A percentile compares a stretch with the other conserved stretches of the same genome.
phyloP scores from a whole-genome alignment of 2,797 vertebrate species.

The Sebastolobus altivelis region DNA sequence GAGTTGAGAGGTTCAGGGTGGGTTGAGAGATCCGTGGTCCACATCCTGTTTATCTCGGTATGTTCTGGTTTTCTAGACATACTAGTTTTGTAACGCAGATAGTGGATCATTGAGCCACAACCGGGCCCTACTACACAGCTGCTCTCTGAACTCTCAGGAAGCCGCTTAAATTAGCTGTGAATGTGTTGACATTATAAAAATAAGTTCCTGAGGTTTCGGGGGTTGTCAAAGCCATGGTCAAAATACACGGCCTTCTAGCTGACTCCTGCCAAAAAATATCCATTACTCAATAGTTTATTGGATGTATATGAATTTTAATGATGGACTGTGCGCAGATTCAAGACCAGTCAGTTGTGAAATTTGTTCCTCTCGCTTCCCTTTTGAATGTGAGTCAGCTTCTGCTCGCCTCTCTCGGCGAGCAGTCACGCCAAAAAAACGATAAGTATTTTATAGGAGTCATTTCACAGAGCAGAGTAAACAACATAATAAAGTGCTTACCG shows the following conservation, averaged over 20 bases:
- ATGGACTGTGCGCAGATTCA: background rate
- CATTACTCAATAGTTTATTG: background rate
- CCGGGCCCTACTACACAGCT: conserved; percentile 31
- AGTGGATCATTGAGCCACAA: conserved; percentile 21
- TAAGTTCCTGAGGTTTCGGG: conserved; percentile 44
- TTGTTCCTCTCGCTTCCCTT: conserved; percentile 18
- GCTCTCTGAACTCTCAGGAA: conserved; percentile 58
- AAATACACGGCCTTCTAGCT: background rate
- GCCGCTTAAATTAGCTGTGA: conserved; percentile 65
- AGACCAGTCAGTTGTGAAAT: conserved; percentile 25
- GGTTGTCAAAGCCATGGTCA: conserved; percentile 36
- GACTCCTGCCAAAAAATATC: conserved; percentile 20
- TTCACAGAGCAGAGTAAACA: background rate
- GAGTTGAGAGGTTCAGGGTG: conserved; percentile 3
- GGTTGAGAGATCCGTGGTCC: background rate
- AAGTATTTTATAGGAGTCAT: background rate
- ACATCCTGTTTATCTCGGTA: conserved; percentile 19
- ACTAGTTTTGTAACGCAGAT: conserved; percentile 26
- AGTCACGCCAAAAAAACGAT: conserved; percentile 8
- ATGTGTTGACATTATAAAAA: conserved; percentile 68
- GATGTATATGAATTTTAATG: background rate
- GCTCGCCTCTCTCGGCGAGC: background rate
- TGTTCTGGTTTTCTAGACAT: conserved; percentile 16
- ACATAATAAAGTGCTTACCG: conserved; percentile 83
- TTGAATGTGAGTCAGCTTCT: conserved; percentile 4